Evolutionary conservation across 2,888 invertebrate genomes (phyloP), one percentile per base, ranked within the genome.

Genomic region (Boloria selene): DNA sequence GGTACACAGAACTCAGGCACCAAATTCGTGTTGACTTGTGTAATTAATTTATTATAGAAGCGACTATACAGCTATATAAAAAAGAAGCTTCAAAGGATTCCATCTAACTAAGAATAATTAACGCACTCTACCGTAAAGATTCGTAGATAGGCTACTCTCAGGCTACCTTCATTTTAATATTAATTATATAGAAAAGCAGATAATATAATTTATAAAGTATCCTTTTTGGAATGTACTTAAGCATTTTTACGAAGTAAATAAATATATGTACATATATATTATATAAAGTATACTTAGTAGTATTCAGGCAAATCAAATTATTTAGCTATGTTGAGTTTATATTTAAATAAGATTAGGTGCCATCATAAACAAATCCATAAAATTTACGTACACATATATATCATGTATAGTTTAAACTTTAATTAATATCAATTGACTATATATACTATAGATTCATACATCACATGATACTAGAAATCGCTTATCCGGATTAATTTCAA

Each of bases 11-110:
- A n/a, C n/a, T n/a, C n/a, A n/a, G n/a, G n/a, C n/a, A n/a, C n/a
- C n/a, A n/a, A n/a, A n/a, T n/a, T n/a, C n/a, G n/a, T n/a, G n/a
- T n/a, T n/a, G n/a, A n/a, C n/a, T n/a, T n/a, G n/a, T n/a, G n/a
- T n/a, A n/a, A 59, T 59, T 59, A 62, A 47, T 54, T 47, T 31
- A 54, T 54, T 45, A 53, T 38, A 54, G 54, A 62, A 58, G 51
- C 56, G 50, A 51, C 56, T 45, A 64, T 45, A 64, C 56, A 64
- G 51, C 45, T 51, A 64, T 64, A 51, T 63, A 63, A 50, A 64
- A 63, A 64, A 51, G 31, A 45, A 26, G 55, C 26, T 56, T 64
- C 44, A 58, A 64, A 64, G 64, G 26, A 51, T 64, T 64, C 51
- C 56, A 56, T 56, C 56, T 54, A 31, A 45, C 53, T 45, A 53